A percentile compares a stretch with the other conserved stretches of the same genome.
These are phyloP conservation scores for Sweltsa coloradensis DNA, from an alignment of 1,140 invertebrate genomes.

Conservation along the genomic window DNA sequence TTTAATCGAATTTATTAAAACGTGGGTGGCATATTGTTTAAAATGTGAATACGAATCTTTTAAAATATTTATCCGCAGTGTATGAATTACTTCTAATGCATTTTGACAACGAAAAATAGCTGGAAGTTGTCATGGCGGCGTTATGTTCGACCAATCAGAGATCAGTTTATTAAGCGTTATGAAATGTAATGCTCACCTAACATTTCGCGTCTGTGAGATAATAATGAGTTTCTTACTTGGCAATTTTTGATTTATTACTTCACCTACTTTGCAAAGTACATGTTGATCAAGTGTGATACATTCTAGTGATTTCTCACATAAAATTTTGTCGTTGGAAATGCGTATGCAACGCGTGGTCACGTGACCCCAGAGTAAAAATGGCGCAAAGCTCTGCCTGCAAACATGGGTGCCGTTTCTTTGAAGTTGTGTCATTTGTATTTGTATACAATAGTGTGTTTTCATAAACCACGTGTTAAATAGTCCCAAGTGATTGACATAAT, in stretches of 20 bases:
- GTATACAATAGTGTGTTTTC: constrained; percentile 44
- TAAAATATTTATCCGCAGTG: no score
- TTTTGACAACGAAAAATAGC: constrained; percentile 17
- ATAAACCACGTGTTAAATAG: constrained; percentile 31
- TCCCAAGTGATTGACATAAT: constrained; percentile 27
- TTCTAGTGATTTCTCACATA: constrained; percentile 9
- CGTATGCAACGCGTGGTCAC: constrained; percentile 30
- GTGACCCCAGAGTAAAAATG: constrained; percentile 43
- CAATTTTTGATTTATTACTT: constrained; percentile 11
- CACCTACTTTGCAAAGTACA: constrained; percentile 9
- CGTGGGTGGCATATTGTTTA: no score
- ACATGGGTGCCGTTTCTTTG: constrained; percentile 38
- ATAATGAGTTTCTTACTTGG: constrained; percentile 35
- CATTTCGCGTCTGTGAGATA: constrained; percentile 44
- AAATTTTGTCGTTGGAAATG: constrained; percentile 10
- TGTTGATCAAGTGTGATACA: constrained; percentile 3
- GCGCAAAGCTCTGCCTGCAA: constrained; percentile 42
- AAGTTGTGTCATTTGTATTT: constrained; percentile 44
- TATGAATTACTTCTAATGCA: not conserved
- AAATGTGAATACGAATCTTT: no score
- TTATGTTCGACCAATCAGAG: constrained; percentile 43
- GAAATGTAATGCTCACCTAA: constrained; percentile 30
- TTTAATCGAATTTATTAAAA: no score
- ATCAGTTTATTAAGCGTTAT: constrained; percentile 39
- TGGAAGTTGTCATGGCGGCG: constrained; percentile 45